Conservation (phyloP, 1,140 invertebrate species). For the Pogonomyrmex barbatus region DNA sequence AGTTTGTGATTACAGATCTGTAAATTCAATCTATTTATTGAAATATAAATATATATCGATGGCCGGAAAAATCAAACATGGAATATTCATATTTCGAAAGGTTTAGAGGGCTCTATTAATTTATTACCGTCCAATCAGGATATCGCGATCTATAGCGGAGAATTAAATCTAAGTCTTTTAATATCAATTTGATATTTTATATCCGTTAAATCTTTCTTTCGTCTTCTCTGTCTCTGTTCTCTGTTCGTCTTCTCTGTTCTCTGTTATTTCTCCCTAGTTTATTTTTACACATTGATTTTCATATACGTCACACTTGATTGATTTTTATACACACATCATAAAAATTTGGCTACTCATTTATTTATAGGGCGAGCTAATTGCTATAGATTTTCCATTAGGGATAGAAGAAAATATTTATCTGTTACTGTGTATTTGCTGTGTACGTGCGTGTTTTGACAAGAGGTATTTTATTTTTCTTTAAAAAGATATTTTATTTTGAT, state of each 20-base stretch:
- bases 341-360: background rate
- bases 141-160: background rate
- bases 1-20: conserved; percentile 1
- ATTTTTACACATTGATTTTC: background rate
- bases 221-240: background rate
- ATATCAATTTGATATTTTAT: conserved; percentile 22
- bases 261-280: background rate
- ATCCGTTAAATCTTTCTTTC: background rate
- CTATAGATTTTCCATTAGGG: background rate
- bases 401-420: background rate
- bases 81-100: background rate
- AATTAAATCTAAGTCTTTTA: conserved; percentile 19
- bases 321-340: background rate
- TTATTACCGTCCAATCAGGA: conserved; percentile 39
- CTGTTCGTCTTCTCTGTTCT: too few relatives aligned
- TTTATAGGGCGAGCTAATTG: background rate
- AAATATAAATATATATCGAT: conserved; percentile 35
- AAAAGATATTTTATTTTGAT: background rate
- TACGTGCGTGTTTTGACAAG: background rate
- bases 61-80: conserved; percentile 7
- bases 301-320: background rate
- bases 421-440: background rate
- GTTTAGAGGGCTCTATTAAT: conserved; percentile 24
- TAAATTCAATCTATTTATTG: conserved; percentile 17
- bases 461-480: background rate